These are phyloP conservation scores for Gnathonemus echidnorhynchus DNA, from an alignment of 2,113 vertebrate species.

Conservation along the genomic window DNA sequence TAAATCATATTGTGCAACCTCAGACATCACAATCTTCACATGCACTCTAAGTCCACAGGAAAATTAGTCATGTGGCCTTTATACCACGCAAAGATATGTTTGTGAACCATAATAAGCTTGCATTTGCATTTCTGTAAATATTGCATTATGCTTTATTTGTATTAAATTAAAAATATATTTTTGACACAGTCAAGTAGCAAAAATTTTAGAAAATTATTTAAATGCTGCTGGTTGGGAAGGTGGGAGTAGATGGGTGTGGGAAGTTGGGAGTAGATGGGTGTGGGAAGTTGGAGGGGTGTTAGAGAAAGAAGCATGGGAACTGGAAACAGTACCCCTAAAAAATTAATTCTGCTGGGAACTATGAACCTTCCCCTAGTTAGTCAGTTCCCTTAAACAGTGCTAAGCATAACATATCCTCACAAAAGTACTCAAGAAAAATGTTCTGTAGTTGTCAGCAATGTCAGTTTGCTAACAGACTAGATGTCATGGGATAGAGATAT, in stretches of 20 bases:
- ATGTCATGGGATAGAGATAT: background rate
- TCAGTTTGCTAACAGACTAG: background rate
- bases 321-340: background rate
- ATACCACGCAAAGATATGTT: background rate
- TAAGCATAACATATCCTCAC: background rate
- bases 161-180: conserved; percentile 99
- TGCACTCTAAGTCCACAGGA: background rate
- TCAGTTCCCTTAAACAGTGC: background rate
- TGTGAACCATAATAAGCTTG: background rate
- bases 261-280: conserved; percentile 35
- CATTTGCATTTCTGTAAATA: conserved; percentile 47
- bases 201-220: conserved; percentile 87
- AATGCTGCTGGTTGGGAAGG: conserved; percentile 59
- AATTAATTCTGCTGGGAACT: background rate
- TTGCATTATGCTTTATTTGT: conserved; percentile 99
- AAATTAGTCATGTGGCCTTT: background rate
- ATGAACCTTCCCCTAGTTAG: background rate
- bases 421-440: background rate
- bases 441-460: background rate
- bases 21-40: background rate
- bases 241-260: conserved; percentile 37
- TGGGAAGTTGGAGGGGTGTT: conserved; percentile 6
- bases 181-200: conserved; percentile 99
- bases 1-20: background rate
- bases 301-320: background rate